Base-by-base conservation (phyloP, 2,797 vertebrate genomes). In the Valencia hispanica region DNA sequence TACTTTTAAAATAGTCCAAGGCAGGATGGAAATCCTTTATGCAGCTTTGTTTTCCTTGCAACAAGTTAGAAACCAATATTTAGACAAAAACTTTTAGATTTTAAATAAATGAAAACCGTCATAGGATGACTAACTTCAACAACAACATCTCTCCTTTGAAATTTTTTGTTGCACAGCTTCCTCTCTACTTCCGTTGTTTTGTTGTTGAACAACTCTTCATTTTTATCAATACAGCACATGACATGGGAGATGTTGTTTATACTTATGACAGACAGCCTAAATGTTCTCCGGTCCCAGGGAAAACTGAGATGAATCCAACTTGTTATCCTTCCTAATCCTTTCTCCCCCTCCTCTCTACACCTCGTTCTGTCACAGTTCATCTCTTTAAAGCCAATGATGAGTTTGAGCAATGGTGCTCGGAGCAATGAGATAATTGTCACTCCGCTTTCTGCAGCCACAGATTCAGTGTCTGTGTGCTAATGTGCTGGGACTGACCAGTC, bases 341-440 rank as follows among this genome's bases (percentile, higher is more conserved):
- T 45, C 81, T 55, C 61, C 6, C 0, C 41, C 50, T 69, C 22
- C 71, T 77, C 47, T 34, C 59, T 30, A 27, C 72, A 79, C 77
- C 77, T 77, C 43, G 17, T 80, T 84, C 84, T 86, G 86, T 89
- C 85, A 83, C 72, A 77, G 36, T 73, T 79, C 32, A 65, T 84
- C 68, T 79, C 73, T 79, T 78, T 82, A 83, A 80, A 74, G 71
- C 80, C 25, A 63, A 70, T 83, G 84, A 85, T 85, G 84, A 89
- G 78, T 63, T 47, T 45, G 43, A 87, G 84, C 83, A 70, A 82
- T 53, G 17, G 47, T 65, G 75, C 87, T 91, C 36, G 45, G 74
- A 89, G 87, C 89, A 20, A 9, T 61, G 74, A 80, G 80, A 89
- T 92, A 91, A 94, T 90, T 90, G 89, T 89, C 87, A 81, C 71